Evolutionary conservation across 2,113 vertebrate species (phyloP).

Genomic region (Hypocryptadius cinnamomeus): DNA sequence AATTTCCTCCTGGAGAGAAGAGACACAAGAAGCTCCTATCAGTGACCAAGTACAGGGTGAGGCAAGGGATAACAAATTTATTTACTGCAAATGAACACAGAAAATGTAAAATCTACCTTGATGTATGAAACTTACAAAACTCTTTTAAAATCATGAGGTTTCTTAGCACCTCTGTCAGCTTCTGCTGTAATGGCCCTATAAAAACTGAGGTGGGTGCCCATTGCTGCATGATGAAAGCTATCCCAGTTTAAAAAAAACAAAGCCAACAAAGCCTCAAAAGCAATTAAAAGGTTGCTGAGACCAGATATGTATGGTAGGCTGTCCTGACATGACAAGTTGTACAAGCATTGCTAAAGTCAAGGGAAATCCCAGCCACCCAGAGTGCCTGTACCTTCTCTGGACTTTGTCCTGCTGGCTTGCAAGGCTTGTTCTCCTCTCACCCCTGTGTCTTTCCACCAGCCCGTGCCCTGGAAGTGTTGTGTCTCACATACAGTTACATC

Average conservation of each 20-base stretch:
- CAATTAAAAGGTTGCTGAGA: neutral
- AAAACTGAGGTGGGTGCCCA: neutral
- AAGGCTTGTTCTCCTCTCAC: neutral
- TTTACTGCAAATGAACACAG: neutral
- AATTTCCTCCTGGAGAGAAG: neutral
- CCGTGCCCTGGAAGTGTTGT: fast-evolving
- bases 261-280: neutral
- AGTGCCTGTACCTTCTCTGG: neutral
- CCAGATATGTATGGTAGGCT: neutral
- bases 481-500: neutral
- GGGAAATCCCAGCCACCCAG: neutral
- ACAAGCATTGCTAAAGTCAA: neutral
- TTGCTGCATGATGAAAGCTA: neutral
- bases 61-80: neutral
- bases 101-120: neutral
- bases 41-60: neutral
- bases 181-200: neutral
- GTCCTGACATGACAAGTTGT: neutral
- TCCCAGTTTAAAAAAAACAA: neutral
- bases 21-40: neutral
- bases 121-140: neutral
- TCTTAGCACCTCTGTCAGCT: neutral
- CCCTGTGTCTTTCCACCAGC: neutral
- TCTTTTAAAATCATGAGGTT: neutral
- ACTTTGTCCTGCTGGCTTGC: neutral